Percentiles rank a stretch among this genome's conserved stretches.
Conservation (phyloP, 2,113 vertebrate species). For the Burhinus oedicnemus region DNA sequence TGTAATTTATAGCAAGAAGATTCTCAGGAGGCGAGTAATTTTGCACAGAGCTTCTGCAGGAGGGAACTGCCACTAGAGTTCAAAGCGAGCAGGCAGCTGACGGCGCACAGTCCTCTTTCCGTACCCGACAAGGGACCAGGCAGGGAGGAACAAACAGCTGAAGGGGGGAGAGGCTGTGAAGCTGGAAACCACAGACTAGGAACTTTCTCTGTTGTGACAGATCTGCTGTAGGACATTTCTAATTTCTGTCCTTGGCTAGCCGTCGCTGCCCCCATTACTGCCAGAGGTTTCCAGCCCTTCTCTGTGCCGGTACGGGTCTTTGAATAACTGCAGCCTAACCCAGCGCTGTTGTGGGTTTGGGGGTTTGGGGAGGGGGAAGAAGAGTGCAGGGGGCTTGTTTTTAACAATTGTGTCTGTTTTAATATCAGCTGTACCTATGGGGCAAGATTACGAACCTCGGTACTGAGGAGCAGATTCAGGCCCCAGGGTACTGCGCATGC, state of each 20-base stretch:
- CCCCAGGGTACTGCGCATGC: neutral
- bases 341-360: fast-evolving
- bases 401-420: neutral
- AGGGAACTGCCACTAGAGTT: neutral
- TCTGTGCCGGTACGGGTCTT: neutral
- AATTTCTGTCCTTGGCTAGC: neutral
- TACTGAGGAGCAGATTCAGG: neutral
- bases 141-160: neutral
- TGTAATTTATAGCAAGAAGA: neutral
- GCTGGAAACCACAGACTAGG: neutral
- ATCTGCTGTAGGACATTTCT: neutral
- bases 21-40: neutral
- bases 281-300: neutral
- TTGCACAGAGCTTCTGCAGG: neutral
- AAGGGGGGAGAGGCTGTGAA: neutral
- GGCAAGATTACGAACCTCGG: neutral
- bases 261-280: neutral
- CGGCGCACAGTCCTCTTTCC: fast-evolving
- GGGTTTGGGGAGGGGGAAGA: no score
- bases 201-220: neutral
- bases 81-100: neutral
- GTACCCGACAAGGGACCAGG: neutral
- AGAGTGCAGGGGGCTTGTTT: neutral
- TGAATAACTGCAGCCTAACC: neutral
- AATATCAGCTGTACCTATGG: neutral